phyloP scores from a whole-genome alignment of 2,888 invertebrate genomes.

The Athalia rosae region DNA sequence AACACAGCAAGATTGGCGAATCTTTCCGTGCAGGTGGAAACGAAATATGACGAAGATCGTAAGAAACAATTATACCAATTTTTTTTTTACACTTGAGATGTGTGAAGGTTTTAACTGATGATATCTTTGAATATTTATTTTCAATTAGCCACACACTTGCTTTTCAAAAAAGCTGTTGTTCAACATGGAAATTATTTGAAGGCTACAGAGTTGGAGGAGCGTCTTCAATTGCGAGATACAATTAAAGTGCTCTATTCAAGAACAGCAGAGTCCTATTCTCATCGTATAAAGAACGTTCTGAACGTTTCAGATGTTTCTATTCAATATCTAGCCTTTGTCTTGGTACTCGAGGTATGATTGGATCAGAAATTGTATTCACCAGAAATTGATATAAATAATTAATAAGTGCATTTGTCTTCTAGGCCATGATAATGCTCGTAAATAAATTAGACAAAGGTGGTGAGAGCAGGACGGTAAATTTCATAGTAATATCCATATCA shows the following conservation, averaged over 20 bases:
- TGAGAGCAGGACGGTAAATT: slow-evolving; percentile 7
- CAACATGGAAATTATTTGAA: slow-evolving; percentile 22
- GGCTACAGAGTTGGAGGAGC: neutral
- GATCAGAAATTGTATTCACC: neutral
- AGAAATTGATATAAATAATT: neutral
- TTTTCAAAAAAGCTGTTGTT: slow-evolving; percentile 17
- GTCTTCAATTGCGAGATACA: neutral
- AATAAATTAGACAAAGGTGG: slow-evolving; percentile 21
- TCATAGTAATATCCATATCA: slow-evolving; percentile 14
- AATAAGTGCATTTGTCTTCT: neutral
- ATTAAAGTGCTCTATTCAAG: slow-evolving; percentile 1
- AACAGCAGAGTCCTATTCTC: slow-evolving; percentile 15
- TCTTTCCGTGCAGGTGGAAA: slow-evolving; percentile 16
- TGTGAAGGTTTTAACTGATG: neutral
- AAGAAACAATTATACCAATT: neutral
- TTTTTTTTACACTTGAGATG: neutral
- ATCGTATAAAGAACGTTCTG: slow-evolving; percentile 20
- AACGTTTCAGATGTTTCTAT: slow-evolving; percentile 37
- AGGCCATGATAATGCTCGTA: slow-evolving; percentile 36
- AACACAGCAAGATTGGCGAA: slow-evolving; percentile 33
- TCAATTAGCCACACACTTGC: slow-evolving; percentile 15
- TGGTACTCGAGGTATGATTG: slow-evolving; percentile 32
- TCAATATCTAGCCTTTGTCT: slow-evolving; percentile 39
- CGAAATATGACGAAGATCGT: slow-evolving; percentile 18
- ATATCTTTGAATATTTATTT: slow-evolving; percentile 2